These are phyloP conservation scores for Drosophila buzzatii DNA, from an alignment of 2,888 invertebrate species.

Conservation along the genomic window DNA sequence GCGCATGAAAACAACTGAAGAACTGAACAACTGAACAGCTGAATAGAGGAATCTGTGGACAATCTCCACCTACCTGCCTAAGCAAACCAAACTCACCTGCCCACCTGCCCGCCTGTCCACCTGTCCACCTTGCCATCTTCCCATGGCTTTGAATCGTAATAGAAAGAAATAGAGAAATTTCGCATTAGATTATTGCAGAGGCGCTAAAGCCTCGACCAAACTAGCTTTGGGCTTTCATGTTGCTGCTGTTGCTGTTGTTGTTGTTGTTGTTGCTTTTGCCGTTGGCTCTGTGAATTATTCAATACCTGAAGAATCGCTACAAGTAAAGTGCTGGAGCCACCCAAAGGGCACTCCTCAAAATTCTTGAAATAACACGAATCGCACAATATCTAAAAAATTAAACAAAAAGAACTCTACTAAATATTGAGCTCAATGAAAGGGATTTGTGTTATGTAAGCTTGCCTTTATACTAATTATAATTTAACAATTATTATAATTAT, in stretches of 20 bases:
- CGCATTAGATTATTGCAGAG: slow-evolving; percentile 76
- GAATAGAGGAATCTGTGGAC: slow-evolving; percentile 31
- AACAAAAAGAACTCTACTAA: background rate
- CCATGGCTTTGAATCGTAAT: slow-evolving; percentile 53
- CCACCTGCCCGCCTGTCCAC: background rate
- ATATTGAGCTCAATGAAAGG: background rate
- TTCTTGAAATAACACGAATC: slow-evolving; percentile 36
- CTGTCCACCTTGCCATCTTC: slow-evolving; percentile 8
- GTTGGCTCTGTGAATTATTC: slow-evolving; percentile 41
- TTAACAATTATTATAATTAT: background rate
- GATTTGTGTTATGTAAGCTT: background rate
- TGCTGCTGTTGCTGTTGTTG: slow-evolving; percentile 20
- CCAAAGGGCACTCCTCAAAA: slow-evolving; percentile 23
- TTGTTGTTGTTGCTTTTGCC: slow-evolving; percentile 16
- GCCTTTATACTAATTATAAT: background rate
- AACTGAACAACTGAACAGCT: slow-evolving; percentile 29
- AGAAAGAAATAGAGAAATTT: slow-evolving; percentile 77
- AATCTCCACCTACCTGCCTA: slow-evolving; percentile 28
- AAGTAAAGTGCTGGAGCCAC: slow-evolving; percentile 72
- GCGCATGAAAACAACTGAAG: slow-evolving; percentile 48
- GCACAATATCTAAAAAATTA: background rate
- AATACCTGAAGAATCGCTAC: slow-evolving; percentile 52
- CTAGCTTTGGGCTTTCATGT: slow-evolving; percentile 37
- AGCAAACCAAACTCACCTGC: background rate
- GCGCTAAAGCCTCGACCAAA: slow-evolving; percentile 37